Evolutionary conservation across 2,797 vertebrate species (phyloP), one percentile per base, ranked within the genome.

Genomic region (Trematomus bernacchii): DNA sequence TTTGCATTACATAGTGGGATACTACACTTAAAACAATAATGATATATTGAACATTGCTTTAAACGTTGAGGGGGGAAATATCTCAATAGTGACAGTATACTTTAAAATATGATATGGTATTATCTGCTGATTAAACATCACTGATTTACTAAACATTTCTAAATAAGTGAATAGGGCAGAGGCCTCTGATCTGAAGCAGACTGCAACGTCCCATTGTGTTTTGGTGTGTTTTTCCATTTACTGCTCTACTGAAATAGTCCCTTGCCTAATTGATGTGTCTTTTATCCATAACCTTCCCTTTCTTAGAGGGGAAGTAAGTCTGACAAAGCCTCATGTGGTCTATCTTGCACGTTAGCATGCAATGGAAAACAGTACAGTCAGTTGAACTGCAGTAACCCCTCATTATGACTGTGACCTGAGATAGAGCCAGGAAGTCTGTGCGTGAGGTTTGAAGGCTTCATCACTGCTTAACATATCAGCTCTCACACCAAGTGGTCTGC

Each of bases 321-420:
- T 88, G 73, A 90, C 76, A 23, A 37, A 69, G 30, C 73, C 50
- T 42, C 46, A 59, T 63, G 61, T 66, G 67, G 37, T 69, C 30
- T 43, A 42, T 53, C 48, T 63, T 71, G 60, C 71, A 84, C 75
- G 66, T 66, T 67, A 78, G 63, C 76, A 66, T 50, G 53, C 44
- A 63, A 78, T 6, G 48, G 66, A 81, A 67, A 85, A 55, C 51
- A 53, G 27, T 73, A 57, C 48, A 85, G 84, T 82, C 18, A 5
- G 40, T 50, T 81, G 91, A 92, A 87, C 90, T 86, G 3, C 18
- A 87, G 80, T 93, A 80, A 92, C 87, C 90, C 67, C 75, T 75
- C 50, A 71, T 83, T 79, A 71, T 68, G 61, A 67, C 46, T 60
- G 61, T 60, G 76, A 74, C 63, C 53, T 43, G 16, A 81, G 51